Base-by-base conservation (phyloP, 2,888 invertebrate genomes). In the Sympetrum striolatum region DNA sequence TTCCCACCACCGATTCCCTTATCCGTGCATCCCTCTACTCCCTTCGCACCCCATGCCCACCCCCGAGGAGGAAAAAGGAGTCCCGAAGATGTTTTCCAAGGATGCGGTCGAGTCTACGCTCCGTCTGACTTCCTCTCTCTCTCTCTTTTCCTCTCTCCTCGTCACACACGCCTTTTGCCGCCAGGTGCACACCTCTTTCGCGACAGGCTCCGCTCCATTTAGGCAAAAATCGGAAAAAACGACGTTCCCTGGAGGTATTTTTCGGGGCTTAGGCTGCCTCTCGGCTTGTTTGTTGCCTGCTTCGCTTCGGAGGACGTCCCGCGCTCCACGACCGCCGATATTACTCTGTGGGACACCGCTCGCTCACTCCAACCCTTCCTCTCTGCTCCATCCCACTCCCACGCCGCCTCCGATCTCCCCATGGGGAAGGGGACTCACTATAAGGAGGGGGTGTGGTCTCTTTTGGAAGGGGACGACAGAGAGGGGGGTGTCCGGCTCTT, bases 281-380 rank as follows among this genome's bases (percentile, higher is more conserved):
- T 35, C 44, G 35, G 44, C 10, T 44, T 44, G 44, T 44, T 44
- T 44, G 44, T 44, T 8, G 44, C 44, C 12, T 31, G 6, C 58
- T 25, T 35, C 22, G 35, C 60, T 39, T 86, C 60, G 31, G 14
- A 25, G n/a, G 18, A 39, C 64, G 86, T 60, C 86, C 86, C 60
- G 82, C 58, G 82, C 82, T 48, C 60, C 86, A 86, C 86, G 60
- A 48, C 60, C 86, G 86, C 86, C 86, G 60, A 60, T 86, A 86
- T 86, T 86, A 86, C 86, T 86, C 86, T 86, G 86, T 64, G 86
- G 86, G 86, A 86, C 86, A 86, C 86, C 60, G 37, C 31, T 31
- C 25, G n/a, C 53, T 48, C 44, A 6, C 44, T 25, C 25, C 82
- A 37, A 58, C 37, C 86, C 37, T 35, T 60, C 86, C 58, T 60